These are phyloP conservation scores for Heliocidaris erythrogramma DNA, from an alignment of 35 echinoderm and acorn worm genomes.

Conservation along the genomic window DNA sequence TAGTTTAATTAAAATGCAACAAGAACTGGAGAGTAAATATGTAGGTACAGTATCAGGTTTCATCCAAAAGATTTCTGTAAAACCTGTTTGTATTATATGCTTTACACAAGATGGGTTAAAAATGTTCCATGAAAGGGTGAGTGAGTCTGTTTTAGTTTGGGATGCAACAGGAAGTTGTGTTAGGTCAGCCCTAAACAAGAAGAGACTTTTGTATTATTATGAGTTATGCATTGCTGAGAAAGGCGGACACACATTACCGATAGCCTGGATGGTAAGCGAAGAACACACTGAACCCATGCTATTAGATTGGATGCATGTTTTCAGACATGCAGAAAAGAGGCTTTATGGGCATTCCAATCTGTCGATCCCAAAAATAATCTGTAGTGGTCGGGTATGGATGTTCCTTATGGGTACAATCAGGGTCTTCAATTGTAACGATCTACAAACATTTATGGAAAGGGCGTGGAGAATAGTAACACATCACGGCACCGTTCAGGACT, in stretches of 20 bases:
- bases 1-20: not conserved
- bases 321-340: not conserved
- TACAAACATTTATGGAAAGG: conserved; percentile 14
- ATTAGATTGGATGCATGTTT: conserved; percentile 20
- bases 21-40: not conserved
- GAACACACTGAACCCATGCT: not conserved
- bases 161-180: conserved; percentile 20
- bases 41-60: not conserved
- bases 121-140: not conserved
- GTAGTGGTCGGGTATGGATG: not conserved
- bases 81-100: conserved; percentile 9
- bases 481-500: not conserved
- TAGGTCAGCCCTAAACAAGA: not conserved
- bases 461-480: not conserved
- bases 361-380: not conserved
- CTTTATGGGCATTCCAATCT: not conserved
- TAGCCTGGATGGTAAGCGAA: not conserved
- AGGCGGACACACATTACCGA: not conserved
- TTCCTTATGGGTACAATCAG: not conserved
- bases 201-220: not conserved
- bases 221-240: not conserved
- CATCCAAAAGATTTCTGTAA: conserved; percentile 12
- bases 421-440: not conserved
- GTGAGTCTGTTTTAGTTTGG: not conserved
- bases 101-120: not conserved